Conservation (phyloP, 2,113 vertebrate genomes). For the Alethe castanea region DNA sequence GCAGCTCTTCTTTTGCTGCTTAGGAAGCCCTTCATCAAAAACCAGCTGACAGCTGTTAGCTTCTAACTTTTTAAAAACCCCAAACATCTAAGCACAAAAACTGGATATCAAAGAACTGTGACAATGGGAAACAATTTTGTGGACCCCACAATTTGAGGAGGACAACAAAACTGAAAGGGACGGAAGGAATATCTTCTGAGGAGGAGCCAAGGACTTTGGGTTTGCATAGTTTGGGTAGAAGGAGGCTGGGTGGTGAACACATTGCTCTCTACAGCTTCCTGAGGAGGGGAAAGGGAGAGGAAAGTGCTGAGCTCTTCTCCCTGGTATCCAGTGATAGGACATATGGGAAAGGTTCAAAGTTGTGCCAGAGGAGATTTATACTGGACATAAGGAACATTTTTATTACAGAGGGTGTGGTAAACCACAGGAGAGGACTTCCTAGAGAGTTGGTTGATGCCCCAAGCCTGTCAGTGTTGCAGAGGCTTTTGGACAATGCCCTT, state of each 20-base stretch:
- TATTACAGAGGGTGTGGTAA: not conserved
- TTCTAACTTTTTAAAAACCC: not conserved
- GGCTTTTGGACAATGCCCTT: not conserved
- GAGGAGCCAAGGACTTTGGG: not conserved
- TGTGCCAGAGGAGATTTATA: not conserved
- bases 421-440: not conserved
- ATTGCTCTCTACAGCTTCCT: not conserved
- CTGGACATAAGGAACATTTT: not conserved
- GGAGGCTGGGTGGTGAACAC: accelerated
- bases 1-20: not conserved
- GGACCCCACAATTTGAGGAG: not conserved
- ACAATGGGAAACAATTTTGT: not conserved
- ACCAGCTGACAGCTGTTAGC: not conserved
- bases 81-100: not conserved
- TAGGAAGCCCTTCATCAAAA: not conserved
- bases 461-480: not conserved
- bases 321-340: not conserved
- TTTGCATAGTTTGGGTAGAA: not conserved
- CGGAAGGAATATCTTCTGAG: not conserved
- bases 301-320: not conserved
- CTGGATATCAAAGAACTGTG: not conserved
- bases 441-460: not conserved
- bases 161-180: not conserved
- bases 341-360: not conserved
- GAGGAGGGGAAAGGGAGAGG: not conserved